Percentiles rank a stretch among this genome's conserved stretches.
Evolutionary conservation across 2,797 vertebrate species (phyloP).

Genomic region (Cuniculus paca): DNA sequence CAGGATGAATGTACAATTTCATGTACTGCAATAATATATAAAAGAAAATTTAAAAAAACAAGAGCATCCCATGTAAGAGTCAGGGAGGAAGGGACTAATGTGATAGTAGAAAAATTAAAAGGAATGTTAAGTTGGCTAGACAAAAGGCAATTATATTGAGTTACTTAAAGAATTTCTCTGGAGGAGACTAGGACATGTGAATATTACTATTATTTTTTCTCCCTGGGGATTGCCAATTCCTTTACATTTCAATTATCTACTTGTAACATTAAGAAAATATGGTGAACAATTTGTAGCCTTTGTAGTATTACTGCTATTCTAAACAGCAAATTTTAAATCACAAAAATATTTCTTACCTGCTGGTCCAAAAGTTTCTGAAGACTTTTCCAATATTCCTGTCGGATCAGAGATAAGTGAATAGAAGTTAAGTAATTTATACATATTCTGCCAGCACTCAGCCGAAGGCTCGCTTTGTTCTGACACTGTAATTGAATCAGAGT

Average conservation of each 20-base stretch:
- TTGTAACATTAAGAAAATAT: not conserved
- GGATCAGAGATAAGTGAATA: conserved; percentile 99
- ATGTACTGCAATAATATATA: not conserved
- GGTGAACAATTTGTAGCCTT: not conserved
- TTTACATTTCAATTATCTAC: not conserved
- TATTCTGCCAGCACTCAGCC: conserved; percentile 99
- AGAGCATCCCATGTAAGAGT: not conserved
- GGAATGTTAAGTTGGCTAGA: not conserved
- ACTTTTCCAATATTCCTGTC: conserved; percentile 97
- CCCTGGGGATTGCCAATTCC: not conserved
- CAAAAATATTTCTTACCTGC: conserved; percentile 85
- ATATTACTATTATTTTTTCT: not conserved
- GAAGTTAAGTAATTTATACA: conserved; percentile 99
- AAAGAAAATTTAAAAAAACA: not conserved
- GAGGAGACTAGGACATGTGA: not conserved
- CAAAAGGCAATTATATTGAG: not conserved
- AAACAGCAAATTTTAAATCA: not conserved
- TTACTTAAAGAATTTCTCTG: not conserved
- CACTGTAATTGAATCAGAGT: conserved; percentile 99
- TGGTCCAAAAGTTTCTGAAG: conserved; percentile 93
- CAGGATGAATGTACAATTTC: not conserved
- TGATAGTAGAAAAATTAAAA: not conserved
- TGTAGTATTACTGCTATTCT: not conserved
- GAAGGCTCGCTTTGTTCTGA: conserved; percentile 99
- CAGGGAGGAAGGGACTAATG: not conserved